Evolutionary conservation across 1,140 invertebrate genomes (phyloP), one percentile per base, ranked within the genome.

Genomic region (Capitella teleta): DNA sequence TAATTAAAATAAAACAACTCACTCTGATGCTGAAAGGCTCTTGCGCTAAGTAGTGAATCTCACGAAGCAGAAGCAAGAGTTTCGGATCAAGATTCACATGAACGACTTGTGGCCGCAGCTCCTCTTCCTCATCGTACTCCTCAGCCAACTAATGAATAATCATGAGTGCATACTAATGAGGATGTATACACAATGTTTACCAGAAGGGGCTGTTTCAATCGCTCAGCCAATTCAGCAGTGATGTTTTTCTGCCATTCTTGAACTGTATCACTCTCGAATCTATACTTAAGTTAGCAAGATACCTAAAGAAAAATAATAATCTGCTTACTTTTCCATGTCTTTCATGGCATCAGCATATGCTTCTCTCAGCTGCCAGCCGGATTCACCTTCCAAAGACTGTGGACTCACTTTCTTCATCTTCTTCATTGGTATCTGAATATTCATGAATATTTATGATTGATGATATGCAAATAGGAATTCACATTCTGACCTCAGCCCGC

Each of bases 81-180:
- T 67, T 57, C 18, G 62, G 58, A 54, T 70, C 66, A 23, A 72
- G 59, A 53, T 70, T 71, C 16, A 70, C 68, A 34, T 70, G 62
- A 18, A 70, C 57, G 2, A 67, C 59, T 48, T 66, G 63, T 23
- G 67, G 66, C 32, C 63, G 58, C 10, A 61, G 48, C 36, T 67
- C 60, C n/a, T 53, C 46, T 8, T 66, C 61, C 44, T 72, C 64
- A 57, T 67, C 65, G 59, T 57, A 67, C 32, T 67, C 65, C 49
- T 68, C 64, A 14, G 66, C 61, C 45, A 66, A 61, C 65, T 71
- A 46, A 24, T 12, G 28, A 44, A n/a, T n/a, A n/a, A n/a, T n/a
- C n/a, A n/a, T 5, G 5, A 4, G 1, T 38, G 16, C 16, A 14
- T 14, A 18, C 12, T 38, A 4, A 38, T 6, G 16, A 16, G 10